Evolutionary conservation across 1,140 invertebrate genomes (phyloP), one percentile per base, ranked within the genome.

Genomic region (Anastatus disparis): DNA sequence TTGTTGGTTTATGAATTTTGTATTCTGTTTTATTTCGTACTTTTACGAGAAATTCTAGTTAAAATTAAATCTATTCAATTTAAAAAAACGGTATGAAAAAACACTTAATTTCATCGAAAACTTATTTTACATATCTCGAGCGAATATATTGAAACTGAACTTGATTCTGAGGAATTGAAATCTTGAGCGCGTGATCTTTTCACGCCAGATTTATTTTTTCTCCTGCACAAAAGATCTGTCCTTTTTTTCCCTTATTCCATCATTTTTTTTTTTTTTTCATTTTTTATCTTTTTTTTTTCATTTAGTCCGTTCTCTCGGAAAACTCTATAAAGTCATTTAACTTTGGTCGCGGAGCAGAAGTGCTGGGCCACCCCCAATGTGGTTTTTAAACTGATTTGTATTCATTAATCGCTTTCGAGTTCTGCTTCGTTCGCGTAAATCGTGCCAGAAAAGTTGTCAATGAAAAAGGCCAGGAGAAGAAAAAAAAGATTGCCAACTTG

Each of bases 351-450:
- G 27, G 38, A 2, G 38, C 2, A 17, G 40, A n/a, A n/a, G n/a
- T n/a, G n/a, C n/a, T n/a, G n/a, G n/a, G n/a, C n/a, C n/a, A n/a
- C n/a, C 64, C 61, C 38, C 29, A 27, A 17, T 26, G 31, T 38
- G n/a, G 52, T 44, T 29, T 58, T 71, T 65, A 58, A 65, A 71
- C 69, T 71, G 42, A 71, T 71, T 71, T 65, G 69, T 71, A 71
- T 71, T 71, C 69, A 71, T 71, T 71, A 71, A 71, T 71, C 61
- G 53, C 29, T 46, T 58, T 55, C 50, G 40, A 56, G 40, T 59
- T 58, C 20, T 42, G 61, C 69, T 42, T 61, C 38, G 17, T 48
- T 15, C 61, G 27, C 29, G 29, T 58, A 48, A 64, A 64, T 71
- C 31, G 61, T 59, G 42, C 42, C 52, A 59, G 55, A 71, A 64